Evolutionary conservation across 2,797 vertebrate species (phyloP), one percentile per base, ranked within the genome.

Genomic region (Aratinga solstitialis): DNA sequence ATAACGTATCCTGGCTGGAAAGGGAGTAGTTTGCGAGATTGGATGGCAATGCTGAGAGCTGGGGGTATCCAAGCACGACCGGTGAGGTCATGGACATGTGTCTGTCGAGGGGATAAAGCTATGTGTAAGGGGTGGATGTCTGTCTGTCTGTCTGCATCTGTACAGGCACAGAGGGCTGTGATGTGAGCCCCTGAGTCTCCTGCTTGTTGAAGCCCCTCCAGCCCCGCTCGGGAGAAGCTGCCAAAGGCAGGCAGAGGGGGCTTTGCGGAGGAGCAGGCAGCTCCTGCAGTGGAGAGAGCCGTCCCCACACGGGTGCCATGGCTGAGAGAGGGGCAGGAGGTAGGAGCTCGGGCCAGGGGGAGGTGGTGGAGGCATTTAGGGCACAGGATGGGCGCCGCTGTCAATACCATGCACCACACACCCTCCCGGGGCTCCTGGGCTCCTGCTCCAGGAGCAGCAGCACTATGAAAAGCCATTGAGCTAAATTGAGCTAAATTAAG

Each of bases 61-160:
- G 1, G 17, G 6, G 14, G 10, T n/a, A 13, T 54, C 30, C 21
- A 15, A 24, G 21, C 24, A 59, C 1, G 1, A 12, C 10, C 0
- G 1, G 11, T 24, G 43, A 3, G 1, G 20, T 48, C 17, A 13
- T 53, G 53, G 36, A 23, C 15, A 21, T 36, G 24, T 75, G 43
- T 76, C 40, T 83, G 79, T 66, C 61, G 30, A 6, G n/a, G 14
- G 24, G 2, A 50, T 24, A 71, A 69, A 69, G n/a, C 26, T 36
- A 4, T 11, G 19, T 18, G 27, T 7, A 8, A 15, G 3, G 34
- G 2, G 5, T 7, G 61, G n/a, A 17, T 56, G 30, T 42, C 40
- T 42, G 34, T 43, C 40, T 42, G 34, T 43, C 54, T 26, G 32
- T 62, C 50, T 1, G 1, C 20, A 48, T 13, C 65, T n/a, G 14